Evolutionary conservation across 2,888 invertebrate genomes (phyloP), one percentile per base, ranked within the genome.

Genomic region (Strigamia transsilvanica): DNA sequence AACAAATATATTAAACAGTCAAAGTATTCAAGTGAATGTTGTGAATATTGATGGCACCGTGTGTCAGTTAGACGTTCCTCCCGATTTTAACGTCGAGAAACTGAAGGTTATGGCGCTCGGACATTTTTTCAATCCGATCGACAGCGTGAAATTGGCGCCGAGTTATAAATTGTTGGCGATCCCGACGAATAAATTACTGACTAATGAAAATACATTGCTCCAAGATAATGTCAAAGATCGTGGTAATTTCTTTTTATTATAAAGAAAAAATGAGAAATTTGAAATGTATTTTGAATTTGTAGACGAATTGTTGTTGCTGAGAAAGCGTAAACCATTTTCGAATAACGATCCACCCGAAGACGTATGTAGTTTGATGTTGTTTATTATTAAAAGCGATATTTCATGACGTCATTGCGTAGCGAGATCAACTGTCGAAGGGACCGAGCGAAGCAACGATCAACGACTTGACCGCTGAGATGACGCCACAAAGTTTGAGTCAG

Each of bases 161-260:
- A 87, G 88, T 80, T 88, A 88, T 84, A 87, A 87, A 84, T 85
- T 88, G 78, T 85, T 88, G 13, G 84, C 87, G n/a, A 87, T 88
- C 9, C 85, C 87, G 13, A 87, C 87, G 79, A 87, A 86, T 34
- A 86, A 87, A 79, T 84, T 87, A 34, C 83, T 89, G 27, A 85
- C 85, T 51, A 88, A 89, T 82, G 88, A 88, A 34, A 86, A 86
- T 82, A 87, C 88, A 2, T 83, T 89, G 21, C 80, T 84, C 18
- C 86, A 87, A 79, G 87, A 87, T 84, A 86, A 83, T 34, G 85
- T 89, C 0, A 86, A 86, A 84, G 87, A 88, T 61, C 87, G 88
- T 85, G 89, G 88, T 87, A 85, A 84, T 51, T n/a, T n/a, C n/a
- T n/a, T n/a, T n/a, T n/a, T n/a, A n/a, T n/a, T n/a, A n/a, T n/a